Conservation (phyloP, 2,113 vertebrate genomes). For the Halichoerus grypus region DNA sequence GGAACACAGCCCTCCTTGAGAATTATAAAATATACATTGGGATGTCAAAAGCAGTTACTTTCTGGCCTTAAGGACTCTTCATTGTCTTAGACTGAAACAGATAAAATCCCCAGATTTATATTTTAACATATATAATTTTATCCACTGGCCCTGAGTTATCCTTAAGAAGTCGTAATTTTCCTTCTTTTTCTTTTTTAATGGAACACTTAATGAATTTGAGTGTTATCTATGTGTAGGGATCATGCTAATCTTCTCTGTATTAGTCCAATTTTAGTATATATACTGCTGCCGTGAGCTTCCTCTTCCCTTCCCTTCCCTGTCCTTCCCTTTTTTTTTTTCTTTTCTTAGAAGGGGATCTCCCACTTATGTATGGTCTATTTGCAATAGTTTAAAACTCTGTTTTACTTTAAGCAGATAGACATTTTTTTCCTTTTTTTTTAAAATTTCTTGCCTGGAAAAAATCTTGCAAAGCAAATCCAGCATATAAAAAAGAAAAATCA, state of each 20-base stretch:
- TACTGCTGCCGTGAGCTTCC: not conserved
- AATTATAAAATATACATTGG: not conserved
- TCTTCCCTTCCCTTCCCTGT: not conserved
- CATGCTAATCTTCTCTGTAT: not conserved
- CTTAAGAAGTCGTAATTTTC: not conserved
- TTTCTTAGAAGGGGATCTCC: not conserved
- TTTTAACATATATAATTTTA: not conserved
- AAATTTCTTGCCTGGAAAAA: not conserved
- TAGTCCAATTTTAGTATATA: not conserved
- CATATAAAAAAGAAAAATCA: not conserved
- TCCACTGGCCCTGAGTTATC: not conserved
- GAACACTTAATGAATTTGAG: not conserved
- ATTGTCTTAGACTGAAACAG: constrained; percentile 1
- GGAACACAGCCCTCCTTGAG: not conserved
- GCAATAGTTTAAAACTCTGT: not conserved
- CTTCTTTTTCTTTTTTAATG: not conserved
- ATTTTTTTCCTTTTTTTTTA: not conserved
- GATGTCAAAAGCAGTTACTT: not conserved
- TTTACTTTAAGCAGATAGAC: not conserved
- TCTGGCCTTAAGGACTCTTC: not conserved
- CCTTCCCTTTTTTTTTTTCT: accelerated
- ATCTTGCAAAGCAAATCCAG: not conserved
- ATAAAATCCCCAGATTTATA: not conserved
- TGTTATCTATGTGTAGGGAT: not conserved
- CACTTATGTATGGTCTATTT: not conserved